Evolutionary conservation across 2,113 vertebrate species (phyloP).

Genomic region (Sardina pilchardus): DNA sequence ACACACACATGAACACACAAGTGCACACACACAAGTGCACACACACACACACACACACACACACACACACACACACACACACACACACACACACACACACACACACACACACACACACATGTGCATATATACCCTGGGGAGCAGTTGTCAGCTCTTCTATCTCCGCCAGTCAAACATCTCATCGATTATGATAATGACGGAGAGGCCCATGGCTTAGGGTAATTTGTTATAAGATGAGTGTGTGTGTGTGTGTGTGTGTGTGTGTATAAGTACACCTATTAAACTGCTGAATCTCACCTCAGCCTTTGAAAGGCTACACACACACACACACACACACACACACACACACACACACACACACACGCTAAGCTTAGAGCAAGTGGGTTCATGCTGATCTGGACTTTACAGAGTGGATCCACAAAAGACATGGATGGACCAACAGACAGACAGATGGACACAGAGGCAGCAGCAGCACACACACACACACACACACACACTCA

Average conservation of each 20-base stretch:
- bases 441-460: too few relatives aligned
- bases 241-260: constrained; percentile 1
- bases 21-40: not conserved
- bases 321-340: too few relatives aligned
- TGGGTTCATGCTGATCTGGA: too few relatives aligned
- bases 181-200: constrained; percentile 59
- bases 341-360: too few relatives aligned
- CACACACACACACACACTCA: too few relatives aligned
- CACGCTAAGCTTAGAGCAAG: too few relatives aligned
- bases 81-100: not conserved
- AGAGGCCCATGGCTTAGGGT: constrained; percentile 38
- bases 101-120: not conserved
- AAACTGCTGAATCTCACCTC: constrained; percentile 27
- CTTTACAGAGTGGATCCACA: too few relatives aligned
- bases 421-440: too few relatives aligned
- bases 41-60: constrained; percentile 9
- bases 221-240: constrained; percentile 46
- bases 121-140: constrained; percentile 8
- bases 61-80: not conserved
- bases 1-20: too few relatives aligned
- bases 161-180: constrained; percentile 21
- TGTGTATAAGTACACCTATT: constrained; percentile 4
- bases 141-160: constrained; percentile 32
- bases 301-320: constrained; percentile 8
- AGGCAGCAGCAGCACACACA: not conserved